Base-by-base conservation (phyloP, 2,113 vertebrate species). In the Nothocercus julius region DNA sequence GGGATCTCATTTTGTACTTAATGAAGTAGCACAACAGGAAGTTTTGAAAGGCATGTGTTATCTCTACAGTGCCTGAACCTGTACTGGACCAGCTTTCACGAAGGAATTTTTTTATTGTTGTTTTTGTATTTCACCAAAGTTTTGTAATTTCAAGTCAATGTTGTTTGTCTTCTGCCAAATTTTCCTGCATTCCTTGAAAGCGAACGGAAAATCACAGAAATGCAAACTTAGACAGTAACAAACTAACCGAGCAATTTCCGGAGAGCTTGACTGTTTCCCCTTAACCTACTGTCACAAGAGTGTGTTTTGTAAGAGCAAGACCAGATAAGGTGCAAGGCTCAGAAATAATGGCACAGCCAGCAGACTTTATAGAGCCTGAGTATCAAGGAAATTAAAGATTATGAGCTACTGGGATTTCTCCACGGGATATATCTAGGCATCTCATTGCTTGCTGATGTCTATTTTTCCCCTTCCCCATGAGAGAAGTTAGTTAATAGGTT, bases 291-390 rank as follows among this genome's bases (percentile, higher is more conserved):
- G 80, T 72, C 51, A 42, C 64, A 66, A 85, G 84, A 53, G 30
- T 89, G 45, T 85, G 69, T 94, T 96, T 80, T 89, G 34, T 93
- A 69, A 89, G 86, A 93, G 25, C 40, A 58, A 74, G 70, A 72
- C 69, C 81, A 93, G 78, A 91, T 90, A 51, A 89, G 85, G 74
- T 62, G 20, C 63, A 51, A n/a, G 13, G 13, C 76, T 93, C 75
- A 82, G 67, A 89, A 90, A 28, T 42, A 75, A 77, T 72, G 84
- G 82, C 86, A 75, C 42, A 56, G 58, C 51, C 81, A 84, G 87
- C 77, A 76, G 51, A 85, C 75, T 93, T 87, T 59, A 74, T 51
- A 77, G 89, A 85, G 56, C 45, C 70, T 82, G 53, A n/a, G 27
- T 89, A 70, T 77, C 85, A 86, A 79, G 69, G 77, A 93, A 90